A percentile compares a stretch with the other conserved stretches of the same genome.
Evolutionary conservation across 2,888 invertebrate species (phyloP).

Genomic region (Sabatieria punctata): DNA sequence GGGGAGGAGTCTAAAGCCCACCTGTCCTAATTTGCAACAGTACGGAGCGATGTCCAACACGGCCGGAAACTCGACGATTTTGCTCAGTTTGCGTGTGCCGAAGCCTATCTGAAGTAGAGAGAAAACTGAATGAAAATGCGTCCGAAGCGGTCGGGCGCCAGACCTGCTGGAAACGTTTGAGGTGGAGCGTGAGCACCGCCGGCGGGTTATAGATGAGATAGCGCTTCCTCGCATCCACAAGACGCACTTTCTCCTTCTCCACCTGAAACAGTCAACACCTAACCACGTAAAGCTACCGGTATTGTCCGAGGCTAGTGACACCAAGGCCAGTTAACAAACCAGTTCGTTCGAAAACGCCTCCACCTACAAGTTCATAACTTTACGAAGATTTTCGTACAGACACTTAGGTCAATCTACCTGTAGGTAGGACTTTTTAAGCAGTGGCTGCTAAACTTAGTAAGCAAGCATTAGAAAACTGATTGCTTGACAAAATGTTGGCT

Average conservation of each 20-base stretch:
- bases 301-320: too few relatives aligned
- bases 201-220: conserved; percentile 68
- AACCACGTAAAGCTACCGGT: too few relatives aligned
- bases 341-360: too few relatives aligned
- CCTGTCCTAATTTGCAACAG: conserved; percentile 40
- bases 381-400: too few relatives aligned
- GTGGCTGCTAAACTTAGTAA: too few relatives aligned
- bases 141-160: neutral
- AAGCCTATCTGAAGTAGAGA: conserved; percentile 30
- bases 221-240: conserved; percentile 38
- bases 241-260: conserved; percentile 11
- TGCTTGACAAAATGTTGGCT: too few relatives aligned
- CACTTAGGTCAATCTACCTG: too few relatives aligned
- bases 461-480: too few relatives aligned
- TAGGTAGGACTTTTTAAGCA: too few relatives aligned
- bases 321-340: too few relatives aligned
- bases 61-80: conserved; percentile 68
- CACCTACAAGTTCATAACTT: too few relatives aligned
- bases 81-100: conserved; percentile 62
- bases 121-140: conserved; percentile 1
- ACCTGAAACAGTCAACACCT: neutral
- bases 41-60: conserved; percentile 73
- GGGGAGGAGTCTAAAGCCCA: too few relatives aligned
- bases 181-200: conserved; percentile 75
- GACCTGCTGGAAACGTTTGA: conserved; percentile 81